These are phyloP conservation scores for Conistra vaccinii DNA, from an alignment of 2,888 invertebrate species.

Conservation along the genomic window DNA sequence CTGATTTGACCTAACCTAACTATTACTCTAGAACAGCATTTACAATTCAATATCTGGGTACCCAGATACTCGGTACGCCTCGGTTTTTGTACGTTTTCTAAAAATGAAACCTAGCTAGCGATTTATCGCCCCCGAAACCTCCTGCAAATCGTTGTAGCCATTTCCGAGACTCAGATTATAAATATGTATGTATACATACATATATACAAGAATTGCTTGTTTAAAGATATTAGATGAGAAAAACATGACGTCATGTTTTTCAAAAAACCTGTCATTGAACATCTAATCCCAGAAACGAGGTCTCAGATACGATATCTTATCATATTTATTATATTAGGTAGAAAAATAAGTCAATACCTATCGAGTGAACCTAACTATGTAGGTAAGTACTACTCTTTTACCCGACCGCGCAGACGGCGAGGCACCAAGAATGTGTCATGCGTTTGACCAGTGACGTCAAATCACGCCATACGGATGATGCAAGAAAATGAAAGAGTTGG, in stretches of 20 bases:
- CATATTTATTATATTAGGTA: constrained; percentile 31
- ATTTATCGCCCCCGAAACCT: no score
- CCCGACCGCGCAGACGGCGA: constrained; percentile 36
- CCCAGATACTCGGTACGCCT: no score
- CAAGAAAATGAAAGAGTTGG: constrained; percentile 21
- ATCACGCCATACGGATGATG: constrained; percentile 52
- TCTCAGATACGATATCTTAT: constrained; percentile 52
- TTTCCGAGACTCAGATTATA: no score
- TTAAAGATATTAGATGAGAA: no score
- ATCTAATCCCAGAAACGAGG: constrained; percentile 39
- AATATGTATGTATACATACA: no score
- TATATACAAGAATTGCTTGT: no score
- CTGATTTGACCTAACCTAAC: neutral
- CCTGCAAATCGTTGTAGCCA: no score
- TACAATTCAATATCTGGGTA: constrained; percentile 14
- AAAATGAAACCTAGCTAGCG: no score
- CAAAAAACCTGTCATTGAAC: constrained; percentile 36
- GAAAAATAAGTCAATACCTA: constrained; percentile 15
- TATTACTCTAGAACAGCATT: neutral
- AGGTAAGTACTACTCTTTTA: neutral
- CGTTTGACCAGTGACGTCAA: constrained; percentile 38
- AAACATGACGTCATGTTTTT: constrained; percentile 28
- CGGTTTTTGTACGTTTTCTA: no score
- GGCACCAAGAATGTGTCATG: constrained; percentile 54
- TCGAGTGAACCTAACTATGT: neutral